Conservation (phyloP, 2,888 invertebrate genomes). For the Metopia argyrocephala region DNA sequence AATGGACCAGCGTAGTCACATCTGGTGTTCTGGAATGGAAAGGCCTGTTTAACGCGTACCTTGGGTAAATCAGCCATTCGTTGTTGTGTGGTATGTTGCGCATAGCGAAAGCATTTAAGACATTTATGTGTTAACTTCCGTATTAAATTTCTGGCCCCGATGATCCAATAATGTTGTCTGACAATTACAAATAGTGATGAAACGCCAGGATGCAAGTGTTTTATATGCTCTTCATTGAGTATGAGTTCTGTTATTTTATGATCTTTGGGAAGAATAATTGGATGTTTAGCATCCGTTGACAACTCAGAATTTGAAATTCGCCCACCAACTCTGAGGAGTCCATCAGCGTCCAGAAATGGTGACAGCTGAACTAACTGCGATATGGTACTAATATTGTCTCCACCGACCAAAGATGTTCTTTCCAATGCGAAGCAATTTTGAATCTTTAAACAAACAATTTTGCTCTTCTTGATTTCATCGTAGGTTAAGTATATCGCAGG, state of each 20-base stretch:
- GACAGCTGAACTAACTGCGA: slow-evolving; percentile 34
- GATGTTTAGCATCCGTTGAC: slow-evolving; percentile 35
- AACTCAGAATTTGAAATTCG: slow-evolving; percentile 41
- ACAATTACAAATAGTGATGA: slow-evolving; percentile 59
- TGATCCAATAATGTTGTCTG: slow-evolving; percentile 58
- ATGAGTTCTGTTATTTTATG: slow-evolving; percentile 41
- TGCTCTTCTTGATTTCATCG: slow-evolving; percentile 25
- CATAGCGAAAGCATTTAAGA: slow-evolving; percentile 43
- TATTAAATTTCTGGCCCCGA: slow-evolving; percentile 56
- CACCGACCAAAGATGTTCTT: not conserved
- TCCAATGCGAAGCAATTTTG: slow-evolving; percentile 20
- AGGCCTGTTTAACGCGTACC: slow-evolving; percentile 21
- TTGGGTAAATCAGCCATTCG: slow-evolving; percentile 44
- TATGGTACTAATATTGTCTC: not conserved
- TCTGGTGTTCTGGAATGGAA: slow-evolving; percentile 24
- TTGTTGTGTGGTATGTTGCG: slow-evolving; percentile 25
- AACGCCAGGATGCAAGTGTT: slow-evolving; percentile 46
- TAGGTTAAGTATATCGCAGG: slow-evolving; percentile 4
- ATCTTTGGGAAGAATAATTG: slow-evolving; percentile 47
- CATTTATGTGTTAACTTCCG: slow-evolving; percentile 34
- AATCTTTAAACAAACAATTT: too few species aligned
- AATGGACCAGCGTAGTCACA: slow-evolving; percentile 48
- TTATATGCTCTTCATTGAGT: slow-evolving; percentile 28
- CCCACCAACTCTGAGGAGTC: slow-evolving; percentile 42
- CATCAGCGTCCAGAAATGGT: slow-evolving; percentile 38